Conservation (phyloP, 2,113 vertebrate species). For the Callithrix jacchus region DNA sequence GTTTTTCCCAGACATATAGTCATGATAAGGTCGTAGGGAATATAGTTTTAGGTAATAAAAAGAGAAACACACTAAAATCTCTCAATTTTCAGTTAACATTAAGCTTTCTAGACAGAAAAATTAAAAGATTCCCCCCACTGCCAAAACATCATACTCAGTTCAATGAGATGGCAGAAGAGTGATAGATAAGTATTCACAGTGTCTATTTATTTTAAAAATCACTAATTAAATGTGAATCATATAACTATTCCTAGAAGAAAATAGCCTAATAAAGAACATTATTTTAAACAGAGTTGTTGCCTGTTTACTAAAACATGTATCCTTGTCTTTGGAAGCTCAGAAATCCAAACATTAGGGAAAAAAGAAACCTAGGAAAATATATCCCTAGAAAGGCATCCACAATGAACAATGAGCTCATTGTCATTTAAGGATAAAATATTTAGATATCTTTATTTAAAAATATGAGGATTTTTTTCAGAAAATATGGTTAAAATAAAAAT, state of each 20-base stretch:
- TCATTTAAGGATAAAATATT: not conserved
- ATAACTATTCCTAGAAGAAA: not conserved
- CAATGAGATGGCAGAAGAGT: not conserved
- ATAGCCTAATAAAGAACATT: not conserved
- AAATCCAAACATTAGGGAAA: not conserved
- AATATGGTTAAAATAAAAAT: not conserved
- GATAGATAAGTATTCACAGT: not conserved
- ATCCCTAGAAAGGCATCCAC: not conserved
- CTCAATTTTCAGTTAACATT: not conserved
- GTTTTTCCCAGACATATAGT: not conserved
- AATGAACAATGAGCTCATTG: not conserved
- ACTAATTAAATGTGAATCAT: not conserved
- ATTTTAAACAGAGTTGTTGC: not conserved
- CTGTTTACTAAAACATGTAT: not conserved
- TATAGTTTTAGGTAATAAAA: not conserved
- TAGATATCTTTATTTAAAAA: slow-evolving; percentile 6
- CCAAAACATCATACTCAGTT: not conserved
- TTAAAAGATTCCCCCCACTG: not conserved
- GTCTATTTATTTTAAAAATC: not conserved
- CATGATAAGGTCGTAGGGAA: not conserved
- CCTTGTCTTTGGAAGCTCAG: not conserved
- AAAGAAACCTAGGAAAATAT: not conserved
- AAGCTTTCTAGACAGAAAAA: not conserved
- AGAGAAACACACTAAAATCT: not conserved
- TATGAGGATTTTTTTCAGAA: not conserved